phyloP scores from a whole-genome alignment of 2,797 vertebrate species.

The Loris lydekkerianus region DNA sequence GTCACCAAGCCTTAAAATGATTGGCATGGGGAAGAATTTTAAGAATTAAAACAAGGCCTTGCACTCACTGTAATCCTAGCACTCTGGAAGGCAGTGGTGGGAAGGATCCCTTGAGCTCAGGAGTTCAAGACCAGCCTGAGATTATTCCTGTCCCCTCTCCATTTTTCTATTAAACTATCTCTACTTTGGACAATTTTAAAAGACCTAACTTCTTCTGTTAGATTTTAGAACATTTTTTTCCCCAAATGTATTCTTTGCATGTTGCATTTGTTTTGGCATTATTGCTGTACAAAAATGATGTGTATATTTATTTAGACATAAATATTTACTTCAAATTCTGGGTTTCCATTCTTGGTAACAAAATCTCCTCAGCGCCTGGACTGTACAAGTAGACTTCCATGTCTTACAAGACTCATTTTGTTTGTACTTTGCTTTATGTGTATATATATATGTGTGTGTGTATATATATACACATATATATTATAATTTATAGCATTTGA shows the following conservation, averaged over 20 bases:
- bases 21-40: too few relatives aligned
- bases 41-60: too few relatives aligned
- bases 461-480: too few relatives aligned
- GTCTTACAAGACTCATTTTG: neutral
- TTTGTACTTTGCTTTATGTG: neutral
- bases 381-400: neutral
- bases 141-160: neutral
- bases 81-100: neutral
- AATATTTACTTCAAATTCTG: neutral
- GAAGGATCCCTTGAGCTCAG: neutral
- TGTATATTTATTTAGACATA: neutral
- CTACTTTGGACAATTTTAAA: neutral
- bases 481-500: neutral
- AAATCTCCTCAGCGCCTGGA: neutral
- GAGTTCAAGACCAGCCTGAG: neutral
- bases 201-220: neutral
- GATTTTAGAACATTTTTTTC: neutral
- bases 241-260: neutral
- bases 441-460: neutral
- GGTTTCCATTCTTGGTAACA: neutral
- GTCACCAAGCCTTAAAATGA: too few relatives aligned
- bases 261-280: neutral
- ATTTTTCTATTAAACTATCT: constrained; percentile 20
- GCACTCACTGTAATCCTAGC: neutral
- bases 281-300: neutral